A percentile compares a stretch with the other conserved stretches of the same genome.
Conservation (phyloP, 2,113 vertebrate species). For the Perognathus longimembris region DNA sequence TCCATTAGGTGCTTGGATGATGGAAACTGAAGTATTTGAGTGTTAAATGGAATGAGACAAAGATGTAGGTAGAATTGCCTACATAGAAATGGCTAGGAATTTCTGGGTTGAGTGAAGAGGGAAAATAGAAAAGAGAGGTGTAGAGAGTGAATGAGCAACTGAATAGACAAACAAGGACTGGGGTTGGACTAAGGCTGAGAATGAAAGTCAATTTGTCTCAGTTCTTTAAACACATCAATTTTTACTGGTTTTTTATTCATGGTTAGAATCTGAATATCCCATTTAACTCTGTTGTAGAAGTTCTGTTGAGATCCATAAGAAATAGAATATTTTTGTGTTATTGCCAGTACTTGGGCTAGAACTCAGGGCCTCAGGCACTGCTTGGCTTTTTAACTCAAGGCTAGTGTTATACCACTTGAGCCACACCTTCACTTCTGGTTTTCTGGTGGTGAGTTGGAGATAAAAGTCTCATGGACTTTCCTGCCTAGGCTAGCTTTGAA, state of each 20-base stretch:
- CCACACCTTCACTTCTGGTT: no score
- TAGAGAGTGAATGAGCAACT: not conserved
- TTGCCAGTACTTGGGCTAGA: no score
- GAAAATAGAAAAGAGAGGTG: not conserved
- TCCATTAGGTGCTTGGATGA: not conserved
- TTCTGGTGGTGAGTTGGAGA: no score
- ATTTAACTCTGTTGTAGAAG: not conserved
- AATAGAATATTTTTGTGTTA: no score
- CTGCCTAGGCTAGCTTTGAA: no score
- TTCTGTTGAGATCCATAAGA: not conserved
- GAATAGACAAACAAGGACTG: not conserved
- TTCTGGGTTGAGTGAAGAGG: not conserved
- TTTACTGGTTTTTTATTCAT: not conserved
- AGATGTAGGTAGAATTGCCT: not conserved
- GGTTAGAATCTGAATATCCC: not conserved
- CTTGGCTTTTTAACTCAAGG: no score
- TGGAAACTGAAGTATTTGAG: constrained; percentile 18
- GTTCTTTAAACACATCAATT: not conserved
- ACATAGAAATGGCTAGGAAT: not conserved
- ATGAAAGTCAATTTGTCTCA: not conserved
- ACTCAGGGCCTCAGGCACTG: no score
- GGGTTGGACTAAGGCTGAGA: not conserved
- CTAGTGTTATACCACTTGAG: no score
- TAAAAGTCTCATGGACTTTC: no score
- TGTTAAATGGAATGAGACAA: constrained; percentile 28